These are phyloP conservation scores for Rhynchophorus ferrugineus DNA, from an alignment of 1,140 invertebrate genomes.

Conservation along the genomic window DNA sequence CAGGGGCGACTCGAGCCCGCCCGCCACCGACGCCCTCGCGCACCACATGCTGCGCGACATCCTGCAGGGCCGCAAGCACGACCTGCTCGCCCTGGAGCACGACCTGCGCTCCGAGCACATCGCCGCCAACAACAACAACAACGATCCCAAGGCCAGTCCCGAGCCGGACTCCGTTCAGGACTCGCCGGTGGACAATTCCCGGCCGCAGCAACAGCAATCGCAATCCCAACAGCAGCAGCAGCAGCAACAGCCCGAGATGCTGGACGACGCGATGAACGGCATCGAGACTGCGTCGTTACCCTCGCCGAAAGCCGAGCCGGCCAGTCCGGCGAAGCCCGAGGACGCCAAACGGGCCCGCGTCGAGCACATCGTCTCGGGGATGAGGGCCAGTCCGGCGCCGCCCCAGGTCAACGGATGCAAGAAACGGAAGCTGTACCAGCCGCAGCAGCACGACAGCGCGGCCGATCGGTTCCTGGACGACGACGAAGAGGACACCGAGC, in stretches of 20 bases:
- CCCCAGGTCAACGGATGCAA: constrained; percentile 81
- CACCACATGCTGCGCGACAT: constrained; percentile 79
- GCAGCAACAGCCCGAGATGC: constrained; percentile 46
- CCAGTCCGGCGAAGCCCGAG: constrained; percentile 47
- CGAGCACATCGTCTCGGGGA: constrained; percentile 89
- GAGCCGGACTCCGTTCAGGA: too few species aligned
- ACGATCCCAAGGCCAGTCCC: constrained; percentile 41
- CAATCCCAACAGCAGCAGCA: constrained; percentile 50
- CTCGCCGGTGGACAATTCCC: constrained; percentile 55
- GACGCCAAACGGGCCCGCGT: constrained; percentile 86
- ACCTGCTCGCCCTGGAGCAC: constrained; percentile 57
- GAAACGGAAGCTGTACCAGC: constrained; percentile 94
- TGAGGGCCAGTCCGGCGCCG: constrained; percentile 74
- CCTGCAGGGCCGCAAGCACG: constrained; percentile 72
- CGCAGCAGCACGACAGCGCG: constrained; percentile 82
- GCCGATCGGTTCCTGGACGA: constrained; percentile 66
- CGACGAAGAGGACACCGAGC: constrained; percentile 67
- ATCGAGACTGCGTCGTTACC: constrained; percentile 63
- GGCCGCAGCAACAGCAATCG: constrained; percentile 56
- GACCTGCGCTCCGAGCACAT: constrained; percentile 46
- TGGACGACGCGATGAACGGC: constrained; percentile 54
- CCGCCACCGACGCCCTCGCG: constrained; percentile 57
- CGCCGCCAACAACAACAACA: constrained; percentile 46
- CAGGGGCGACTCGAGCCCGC: constrained; percentile 42
- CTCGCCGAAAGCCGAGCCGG: constrained; percentile 60